A percentile compares a stretch with the other conserved stretches of the same genome.
Conservation (phyloP, 2,888 invertebrate species). For the Caenorhabditis imperialis region DNA sequence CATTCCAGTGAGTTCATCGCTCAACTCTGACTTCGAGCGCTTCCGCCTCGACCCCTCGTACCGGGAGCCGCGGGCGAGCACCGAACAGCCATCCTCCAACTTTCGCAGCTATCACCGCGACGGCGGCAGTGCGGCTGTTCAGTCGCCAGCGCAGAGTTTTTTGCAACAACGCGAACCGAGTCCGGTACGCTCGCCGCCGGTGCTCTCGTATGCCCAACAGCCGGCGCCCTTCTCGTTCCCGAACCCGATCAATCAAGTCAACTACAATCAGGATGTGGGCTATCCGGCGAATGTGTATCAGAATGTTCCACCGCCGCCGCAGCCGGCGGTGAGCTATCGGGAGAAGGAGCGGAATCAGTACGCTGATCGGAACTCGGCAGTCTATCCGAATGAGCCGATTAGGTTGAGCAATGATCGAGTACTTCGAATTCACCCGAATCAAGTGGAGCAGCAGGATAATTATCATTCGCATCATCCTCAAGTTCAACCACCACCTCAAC, state of each 20-base stretch:
- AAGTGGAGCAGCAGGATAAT: constrained; percentile 31
- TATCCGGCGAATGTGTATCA: constrained; percentile 29
- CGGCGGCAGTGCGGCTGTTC: constrained; percentile 5
- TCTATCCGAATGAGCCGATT: constrained; percentile 45
- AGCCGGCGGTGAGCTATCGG: constrained; percentile 13
- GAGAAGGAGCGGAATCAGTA: constrained; percentile 27
- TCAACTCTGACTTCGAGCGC: constrained; percentile 38
- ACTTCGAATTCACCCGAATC: constrained; percentile 47
- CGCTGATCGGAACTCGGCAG: constrained; percentile 36
- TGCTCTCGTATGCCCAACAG: constrained; percentile 32
- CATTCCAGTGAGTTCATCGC: constrained; percentile 10
- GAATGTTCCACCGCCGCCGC: constrained; percentile 33
- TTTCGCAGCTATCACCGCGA: constrained; percentile 52
- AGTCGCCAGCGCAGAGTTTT: constrained; percentile 1
- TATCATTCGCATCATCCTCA: constrained; percentile 23
- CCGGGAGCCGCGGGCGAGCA: constrained; percentile 22
- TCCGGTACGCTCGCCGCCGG: constrained; percentile 23
- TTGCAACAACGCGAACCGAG: constrained; percentile 37
- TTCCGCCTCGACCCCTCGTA: constrained; percentile 42
- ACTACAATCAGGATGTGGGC: constrained; percentile 27
- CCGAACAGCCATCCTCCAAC: constrained; percentile 17
- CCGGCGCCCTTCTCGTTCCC: constrained; percentile 36
- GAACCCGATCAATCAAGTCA: constrained; percentile 47
- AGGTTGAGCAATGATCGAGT: constrained; percentile 52
- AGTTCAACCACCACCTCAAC: background rate